phyloP scores from a whole-genome alignment of 2,113 vertebrate species.

The Coptodon bakossiorum region DNA sequence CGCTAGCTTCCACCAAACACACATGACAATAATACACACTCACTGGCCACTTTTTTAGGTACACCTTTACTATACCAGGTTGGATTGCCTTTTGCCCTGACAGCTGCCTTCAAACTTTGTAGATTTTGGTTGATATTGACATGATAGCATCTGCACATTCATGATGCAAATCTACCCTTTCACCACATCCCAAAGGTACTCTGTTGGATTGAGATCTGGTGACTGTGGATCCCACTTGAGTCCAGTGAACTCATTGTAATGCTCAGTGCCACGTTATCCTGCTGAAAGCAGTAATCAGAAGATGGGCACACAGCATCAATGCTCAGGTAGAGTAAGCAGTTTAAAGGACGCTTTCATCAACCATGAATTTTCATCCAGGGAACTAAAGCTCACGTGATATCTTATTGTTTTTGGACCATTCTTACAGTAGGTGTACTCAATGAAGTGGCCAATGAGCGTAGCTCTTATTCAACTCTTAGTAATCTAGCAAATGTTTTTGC shows the following conservation, averaged over 20 bases:
- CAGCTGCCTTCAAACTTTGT: not conserved
- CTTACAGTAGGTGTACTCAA: not conserved
- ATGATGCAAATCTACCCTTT: not conserved
- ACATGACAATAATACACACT: not conserved
- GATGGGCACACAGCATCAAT: not conserved
- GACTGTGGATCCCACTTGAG: not conserved
- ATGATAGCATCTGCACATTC: not conserved
- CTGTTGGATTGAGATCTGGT: not conserved
- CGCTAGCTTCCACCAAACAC: not conserved
- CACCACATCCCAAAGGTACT: not conserved
- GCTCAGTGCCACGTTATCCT: not conserved
- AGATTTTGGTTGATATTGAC: not conserved
- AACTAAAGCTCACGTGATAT: not conserved
- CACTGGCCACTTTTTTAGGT: not conserved
- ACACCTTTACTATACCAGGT: not conserved
- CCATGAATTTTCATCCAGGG: not conserved
- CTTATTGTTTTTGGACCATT: not conserved
- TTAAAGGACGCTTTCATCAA: not conserved
- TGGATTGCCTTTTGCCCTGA: not conserved
- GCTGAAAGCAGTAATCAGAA: not conserved
- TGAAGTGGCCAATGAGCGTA: fast-evolving
- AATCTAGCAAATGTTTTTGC: not conserved
- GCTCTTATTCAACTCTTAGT: not conserved
- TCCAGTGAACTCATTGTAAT: not conserved
- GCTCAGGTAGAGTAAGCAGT: not conserved